Base-by-base conservation (phyloP, 2,113 vertebrate genomes). In the Corythornis vintsioides region DNA sequence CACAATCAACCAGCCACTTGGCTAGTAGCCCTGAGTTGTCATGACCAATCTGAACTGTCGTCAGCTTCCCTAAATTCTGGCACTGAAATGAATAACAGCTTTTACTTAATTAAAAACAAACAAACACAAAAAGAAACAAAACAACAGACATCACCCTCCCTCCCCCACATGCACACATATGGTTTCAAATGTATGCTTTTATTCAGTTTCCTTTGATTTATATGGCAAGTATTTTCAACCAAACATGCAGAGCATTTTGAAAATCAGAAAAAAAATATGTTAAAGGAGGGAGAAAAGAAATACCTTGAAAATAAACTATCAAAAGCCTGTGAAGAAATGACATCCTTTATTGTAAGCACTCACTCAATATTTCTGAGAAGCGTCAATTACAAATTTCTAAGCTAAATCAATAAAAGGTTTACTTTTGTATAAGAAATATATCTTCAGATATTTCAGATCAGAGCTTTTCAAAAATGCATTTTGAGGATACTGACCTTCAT, bases 1-100 rank as follows among this genome's bases (percentile, higher is more conserved):
- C 99, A 66, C 98, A 99, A 96, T 99, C 99, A 91, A 99, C 98
- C 83, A 99, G 97, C 98, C 99, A 99, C 97, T 99, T 99, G 95
- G 99, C 98, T 92, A 99, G 97, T 5, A 99, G 93, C 78, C 99
- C 99, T 5, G 99, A 99, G 97, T 99, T 99, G 96, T 99, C 99
- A 47, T 99, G 99, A 25, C 99, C 99, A 87, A 99, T 97, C 97
- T 99, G 99, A 93, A 98, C 98, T 0, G 99, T 99, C 11, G 99
- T 99, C 94, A 99, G 98, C 92, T 99, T 98, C 89, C 99, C 99
- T 95, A 99, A 97, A 97, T 99, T 99, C 97, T 99, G 98, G 96
- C 99, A 98, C 99, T 99, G 98, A 80, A 97, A 97, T 21, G 65
- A 97, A 84, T 90, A 89, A 98, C 78, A 95, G 47, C 60, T 93